Percentiles rank a stretch among this genome's conserved stretches.
Evolutionary conservation across 1,140 invertebrate species (phyloP).

Genomic region (Nylanderia fulva): DNA sequence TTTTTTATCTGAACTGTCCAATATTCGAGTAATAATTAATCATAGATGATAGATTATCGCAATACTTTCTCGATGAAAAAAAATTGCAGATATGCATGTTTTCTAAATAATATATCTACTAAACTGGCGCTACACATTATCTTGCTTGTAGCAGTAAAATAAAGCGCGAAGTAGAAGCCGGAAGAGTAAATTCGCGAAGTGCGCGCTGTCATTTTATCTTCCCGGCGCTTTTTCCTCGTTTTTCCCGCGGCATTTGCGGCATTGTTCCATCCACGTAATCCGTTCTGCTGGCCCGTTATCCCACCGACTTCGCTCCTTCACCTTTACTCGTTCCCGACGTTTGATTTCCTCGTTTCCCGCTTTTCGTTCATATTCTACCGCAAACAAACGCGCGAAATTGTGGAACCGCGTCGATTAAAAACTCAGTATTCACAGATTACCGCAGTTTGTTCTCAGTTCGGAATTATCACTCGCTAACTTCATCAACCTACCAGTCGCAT

Average conservation of each 20-base stretch:
- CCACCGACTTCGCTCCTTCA: slow-evolving; percentile 35
- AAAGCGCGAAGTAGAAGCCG: slow-evolving; percentile 34
- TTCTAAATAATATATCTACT: slow-evolving; percentile 17
- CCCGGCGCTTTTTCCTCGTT: slow-evolving; percentile 10
- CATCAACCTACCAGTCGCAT: background rate
- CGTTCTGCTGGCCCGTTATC: slow-evolving; percentile 40
- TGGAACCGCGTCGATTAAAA: slow-evolving; percentile 36
- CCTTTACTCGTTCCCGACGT: slow-evolving; percentile 38
- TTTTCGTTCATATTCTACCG: slow-evolving; percentile 23
- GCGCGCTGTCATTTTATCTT: slow-evolving; percentile 42
- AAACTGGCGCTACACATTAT: slow-evolving; percentile 28
- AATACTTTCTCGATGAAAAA: background rate
- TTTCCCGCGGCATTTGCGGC: slow-evolving; percentile 48
- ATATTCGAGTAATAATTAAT: background rate
- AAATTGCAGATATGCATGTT: background rate
- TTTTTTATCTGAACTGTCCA: background rate
- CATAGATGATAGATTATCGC: background rate
- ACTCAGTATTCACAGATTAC: slow-evolving; percentile 9
- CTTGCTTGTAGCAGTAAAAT: slow-evolving; percentile 12
- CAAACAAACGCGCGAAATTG: slow-evolving; percentile 47
- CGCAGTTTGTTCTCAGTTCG: background rate
- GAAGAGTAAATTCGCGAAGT: slow-evolving; percentile 49
- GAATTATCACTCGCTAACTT: slow-evolving; percentile 3
- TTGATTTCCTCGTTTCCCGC: slow-evolving; percentile 43
- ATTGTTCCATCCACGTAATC: slow-evolving; percentile 51